Conservation (phyloP, 1,140 invertebrate genomes). For the Mactra quadrangularis region DNA sequence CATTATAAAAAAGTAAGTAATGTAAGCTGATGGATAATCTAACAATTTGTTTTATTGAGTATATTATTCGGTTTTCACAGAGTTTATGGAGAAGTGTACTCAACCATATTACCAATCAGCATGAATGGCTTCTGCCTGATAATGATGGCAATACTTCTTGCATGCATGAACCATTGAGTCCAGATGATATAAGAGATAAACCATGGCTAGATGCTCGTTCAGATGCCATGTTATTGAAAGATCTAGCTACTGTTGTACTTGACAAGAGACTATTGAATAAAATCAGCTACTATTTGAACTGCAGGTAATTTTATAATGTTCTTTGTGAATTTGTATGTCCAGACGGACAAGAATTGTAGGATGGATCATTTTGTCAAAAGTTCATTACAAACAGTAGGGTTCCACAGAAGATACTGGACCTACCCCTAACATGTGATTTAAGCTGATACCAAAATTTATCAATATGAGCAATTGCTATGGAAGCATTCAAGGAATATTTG, state of each 20-base stretch:
- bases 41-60: too few species aligned
- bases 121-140: constrained; percentile 3
- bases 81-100: constrained; percentile 9
- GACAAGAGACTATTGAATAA: constrained; percentile 26
- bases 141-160: neutral
- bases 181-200: neutral
- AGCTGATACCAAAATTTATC: too few species aligned
- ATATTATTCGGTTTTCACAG: neutral
- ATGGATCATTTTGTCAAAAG: too few species aligned
- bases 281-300: too few species aligned
- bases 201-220: neutral
- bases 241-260: neutral
- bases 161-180: constrained; percentile 2
- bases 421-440: too few species aligned
- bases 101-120: constrained; percentile 23
- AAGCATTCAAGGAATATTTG: too few species aligned
- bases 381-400: too few species aligned
- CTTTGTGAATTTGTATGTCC: constrained; percentile 9
- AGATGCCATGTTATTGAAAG: neutral
- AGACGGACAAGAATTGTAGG: too few species aligned
- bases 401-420: too few species aligned
- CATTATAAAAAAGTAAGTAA: too few species aligned
- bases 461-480: too few species aligned
- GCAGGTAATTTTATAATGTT: neutral
- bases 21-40: too few species aligned